These are phyloP conservation scores for Operophtera brumata DNA, from an alignment of 2,888 invertebrate species.

Conservation along the genomic window DNA sequence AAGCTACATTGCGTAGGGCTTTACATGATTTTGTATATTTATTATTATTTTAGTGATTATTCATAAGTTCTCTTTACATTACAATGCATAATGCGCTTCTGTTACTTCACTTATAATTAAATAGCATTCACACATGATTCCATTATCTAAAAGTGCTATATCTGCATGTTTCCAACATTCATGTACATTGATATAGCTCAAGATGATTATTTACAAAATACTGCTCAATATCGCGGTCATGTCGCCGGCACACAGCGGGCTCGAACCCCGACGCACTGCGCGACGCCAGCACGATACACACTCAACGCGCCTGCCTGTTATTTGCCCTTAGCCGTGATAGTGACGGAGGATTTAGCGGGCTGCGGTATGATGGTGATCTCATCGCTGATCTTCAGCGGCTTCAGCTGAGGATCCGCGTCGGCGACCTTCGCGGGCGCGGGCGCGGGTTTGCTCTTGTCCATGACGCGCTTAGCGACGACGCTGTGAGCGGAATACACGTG, in stretches of 20 bases:
- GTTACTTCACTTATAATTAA: conserved; percentile 34
- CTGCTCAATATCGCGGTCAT: conserved; percentile 61
- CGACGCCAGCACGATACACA: conserved; percentile 36
- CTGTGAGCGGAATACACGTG: conserved; percentile 97
- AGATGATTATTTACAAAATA: conserved; percentile 72
- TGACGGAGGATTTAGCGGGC: conserved; percentile 82
- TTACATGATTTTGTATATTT: conserved; percentile 34
- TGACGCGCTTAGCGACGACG: conserved; percentile 92
- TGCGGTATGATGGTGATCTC: conserved; percentile 96
- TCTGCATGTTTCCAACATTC: conserved; percentile 54
- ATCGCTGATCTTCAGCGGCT: conserved; percentile 93
- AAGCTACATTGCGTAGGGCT: conserved; percentile 36
- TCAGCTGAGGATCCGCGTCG: conserved; percentile 84
- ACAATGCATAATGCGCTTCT: conserved; percentile 40
- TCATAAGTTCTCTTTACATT: conserved; percentile 43
- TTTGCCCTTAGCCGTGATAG: conserved; percentile 75
- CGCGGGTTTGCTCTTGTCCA: conserved; percentile 82
- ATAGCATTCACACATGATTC: conserved; percentile 60
- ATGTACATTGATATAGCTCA: conserved; percentile 60
- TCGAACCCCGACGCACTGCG: conserved; percentile 37
- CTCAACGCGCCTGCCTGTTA: conserved; percentile 57
- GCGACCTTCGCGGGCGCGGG: conserved; percentile 53
- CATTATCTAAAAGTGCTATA: conserved; percentile 59
- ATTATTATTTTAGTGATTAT: conserved; percentile 29
- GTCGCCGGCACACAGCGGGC: conserved; percentile 41